A percentile compares a stretch with the other conserved stretches of the same genome.
These are phyloP conservation scores for Glomeris maerens DNA, from an alignment of 1,140 invertebrate genomes.

Conservation along the genomic window DNA sequence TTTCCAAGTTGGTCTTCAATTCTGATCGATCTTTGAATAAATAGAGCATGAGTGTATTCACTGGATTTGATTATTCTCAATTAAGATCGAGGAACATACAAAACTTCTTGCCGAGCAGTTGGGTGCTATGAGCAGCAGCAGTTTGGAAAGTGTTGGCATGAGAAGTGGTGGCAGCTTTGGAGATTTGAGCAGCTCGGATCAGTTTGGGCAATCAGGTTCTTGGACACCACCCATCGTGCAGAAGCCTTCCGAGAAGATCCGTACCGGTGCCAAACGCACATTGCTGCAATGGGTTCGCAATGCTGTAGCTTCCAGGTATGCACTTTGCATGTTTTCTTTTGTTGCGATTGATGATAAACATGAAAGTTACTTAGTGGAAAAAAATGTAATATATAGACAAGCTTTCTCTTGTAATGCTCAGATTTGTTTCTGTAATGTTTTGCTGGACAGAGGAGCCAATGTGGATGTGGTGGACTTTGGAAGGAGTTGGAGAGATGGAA, in stretches of 20 bases:
- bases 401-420: neutral
- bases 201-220: constrained; percentile 18
- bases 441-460: constrained; percentile 53
- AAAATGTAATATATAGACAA: too few relatives aligned
- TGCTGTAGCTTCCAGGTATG: neutral
- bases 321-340: neutral
- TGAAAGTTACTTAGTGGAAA: too few relatives aligned
- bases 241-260: constrained; percentile 38
- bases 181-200: constrained; percentile 14
- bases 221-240: constrained; percentile 30
- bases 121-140: constrained; percentile 58
- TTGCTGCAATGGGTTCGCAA: constrained; percentile 71
- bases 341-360: neutral
- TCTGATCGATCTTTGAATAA: constrained; percentile 34
- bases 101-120: constrained; percentile 66
- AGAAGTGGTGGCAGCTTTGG: constrained; percentile 15
- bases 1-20: constrained; percentile 73
- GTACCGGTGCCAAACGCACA: constrained; percentile 71
- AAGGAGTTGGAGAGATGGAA: constrained; percentile 89
- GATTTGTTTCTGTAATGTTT: constrained; percentile 7
- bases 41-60: too few relatives aligned
- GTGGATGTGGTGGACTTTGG: constrained; percentile 89
- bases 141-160: constrained; percentile 40
- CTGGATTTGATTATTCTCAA: too few relatives aligned
- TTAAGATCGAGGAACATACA: constrained; percentile 90